These are phyloP conservation scores for Phthorimaea operculella DNA, from an alignment of 1,140 invertebrate genomes.

Conservation along the genomic window DNA sequence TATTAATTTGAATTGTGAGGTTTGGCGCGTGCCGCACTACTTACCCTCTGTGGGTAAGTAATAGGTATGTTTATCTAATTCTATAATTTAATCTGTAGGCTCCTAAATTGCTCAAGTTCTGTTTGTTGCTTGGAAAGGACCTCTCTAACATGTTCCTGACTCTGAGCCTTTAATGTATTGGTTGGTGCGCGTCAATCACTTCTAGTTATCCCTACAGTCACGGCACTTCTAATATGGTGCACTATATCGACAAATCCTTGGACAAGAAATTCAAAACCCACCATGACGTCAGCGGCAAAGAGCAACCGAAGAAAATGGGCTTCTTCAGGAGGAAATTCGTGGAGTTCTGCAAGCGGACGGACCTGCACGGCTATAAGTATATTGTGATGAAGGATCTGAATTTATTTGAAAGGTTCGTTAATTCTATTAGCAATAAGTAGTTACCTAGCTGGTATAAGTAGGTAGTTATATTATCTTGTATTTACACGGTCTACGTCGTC, in stretches of 20 bases:
- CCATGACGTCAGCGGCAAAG: constrained; percentile 6
- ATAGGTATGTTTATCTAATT: no score
- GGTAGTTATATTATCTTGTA: no score
- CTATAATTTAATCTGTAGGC: no score
- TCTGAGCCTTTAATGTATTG: background rate
- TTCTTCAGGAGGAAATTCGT: constrained; percentile 30
- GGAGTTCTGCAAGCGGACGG: constrained; percentile 52
- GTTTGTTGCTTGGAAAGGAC: no score
- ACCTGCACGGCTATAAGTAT: constrained; percentile 55
- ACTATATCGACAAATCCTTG: constrained; percentile 8
- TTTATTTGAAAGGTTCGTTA: constrained; percentile 44
- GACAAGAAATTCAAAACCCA: constrained; percentile 1
- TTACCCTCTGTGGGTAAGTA: no score
- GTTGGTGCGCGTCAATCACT: constrained; percentile 10
- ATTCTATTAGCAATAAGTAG: no score
- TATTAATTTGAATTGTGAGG: no score
- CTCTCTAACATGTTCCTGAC: background rate
- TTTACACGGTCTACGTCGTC: no score
- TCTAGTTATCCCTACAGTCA: constrained; percentile 18
- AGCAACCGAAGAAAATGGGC: constrained; percentile 13
- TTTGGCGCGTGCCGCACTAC: no score
- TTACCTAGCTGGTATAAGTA: no score
- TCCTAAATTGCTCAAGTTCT: no score
- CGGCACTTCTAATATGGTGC: constrained; percentile 16
- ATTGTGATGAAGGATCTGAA: constrained; percentile 52